Evolutionary conservation across 2,888 invertebrate genomes (phyloP).

Genomic region (Ypsolopha scabrella): DNA sequence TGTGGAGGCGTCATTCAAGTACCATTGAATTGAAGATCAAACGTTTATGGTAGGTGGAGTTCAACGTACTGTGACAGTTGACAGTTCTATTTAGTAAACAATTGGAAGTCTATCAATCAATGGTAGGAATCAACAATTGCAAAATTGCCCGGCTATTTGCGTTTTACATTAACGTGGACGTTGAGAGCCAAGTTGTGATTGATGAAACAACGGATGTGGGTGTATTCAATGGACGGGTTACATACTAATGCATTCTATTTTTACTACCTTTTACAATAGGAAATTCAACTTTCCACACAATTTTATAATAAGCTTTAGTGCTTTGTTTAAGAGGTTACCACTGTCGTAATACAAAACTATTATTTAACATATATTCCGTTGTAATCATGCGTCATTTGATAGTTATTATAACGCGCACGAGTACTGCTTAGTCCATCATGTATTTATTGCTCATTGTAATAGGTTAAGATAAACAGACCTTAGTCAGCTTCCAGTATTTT

Average conservation of each 20-base stretch:
- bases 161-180: constrained; percentile 4
- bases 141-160: constrained; percentile 1
- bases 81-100: not conserved
- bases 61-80: not conserved
- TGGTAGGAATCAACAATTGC: constrained; percentile 5
- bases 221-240: constrained; percentile 23
- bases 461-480: constrained; percentile 33
- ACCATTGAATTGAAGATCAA: no score
- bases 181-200: constrained; percentile 34
- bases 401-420: no score
- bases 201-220: constrained; percentile 29
- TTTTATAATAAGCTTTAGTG: no score
- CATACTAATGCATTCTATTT: constrained; percentile 29
- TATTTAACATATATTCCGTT: no score
- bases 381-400: not conserved
- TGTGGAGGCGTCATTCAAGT: not conserved
- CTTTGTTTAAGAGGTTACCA: no score
- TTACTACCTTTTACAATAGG: not conserved
- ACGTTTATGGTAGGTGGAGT: not conserved
- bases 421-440: not conserved
- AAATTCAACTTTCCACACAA: not conserved
- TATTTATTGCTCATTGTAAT: constrained; percentile 31
- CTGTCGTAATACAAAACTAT: no score
- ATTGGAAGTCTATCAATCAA: not conserved
- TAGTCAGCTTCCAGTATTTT: constrained; percentile 22